These are phyloP conservation scores for Myiotriccus ornatus DNA, from an alignment of 2,797 vertebrate genomes.

Conservation along the genomic window DNA sequence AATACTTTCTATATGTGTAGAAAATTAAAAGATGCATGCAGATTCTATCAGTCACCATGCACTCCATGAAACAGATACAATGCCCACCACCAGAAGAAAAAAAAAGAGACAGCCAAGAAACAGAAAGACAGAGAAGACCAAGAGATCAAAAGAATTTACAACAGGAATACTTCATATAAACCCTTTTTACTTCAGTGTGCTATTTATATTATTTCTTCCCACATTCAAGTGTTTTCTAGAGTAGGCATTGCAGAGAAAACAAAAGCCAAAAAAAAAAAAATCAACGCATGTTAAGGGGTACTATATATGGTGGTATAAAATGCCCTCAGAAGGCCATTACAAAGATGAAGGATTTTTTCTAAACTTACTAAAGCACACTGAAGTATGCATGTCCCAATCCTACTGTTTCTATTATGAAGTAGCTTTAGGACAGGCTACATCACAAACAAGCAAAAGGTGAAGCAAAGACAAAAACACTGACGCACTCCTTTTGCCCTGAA, in stretches of 20 bases:
- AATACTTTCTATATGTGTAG: background rate
- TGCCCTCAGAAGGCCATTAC: background rate
- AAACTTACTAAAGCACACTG: background rate
- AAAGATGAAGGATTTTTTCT: background rate
- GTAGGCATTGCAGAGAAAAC: background rate
- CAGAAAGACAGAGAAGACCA: background rate
- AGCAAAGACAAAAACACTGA: background rate
- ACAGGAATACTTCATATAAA: background rate
- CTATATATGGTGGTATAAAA: background rate
- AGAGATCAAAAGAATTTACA: background rate
- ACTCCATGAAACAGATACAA: background rate
- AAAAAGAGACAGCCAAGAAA: slow-evolving; percentile 6
- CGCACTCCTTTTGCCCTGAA: background rate
- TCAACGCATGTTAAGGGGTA: background rate
- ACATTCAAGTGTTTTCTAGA: background rate
- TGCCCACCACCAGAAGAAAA: background rate
- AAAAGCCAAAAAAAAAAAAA: background rate
- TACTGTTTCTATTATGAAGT: background rate
- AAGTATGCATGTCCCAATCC: background rate
- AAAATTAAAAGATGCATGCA: slow-evolving; percentile 45
- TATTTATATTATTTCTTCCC: background rate
- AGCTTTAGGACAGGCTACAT: background rate
- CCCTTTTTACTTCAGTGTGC: background rate
- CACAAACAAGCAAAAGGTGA: background rate
- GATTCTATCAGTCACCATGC: background rate